A percentile compares a stretch with the other conserved stretches of the same genome.
Evolutionary conservation across 1,140 invertebrate species (phyloP).

Genomic region (Drosophila dunni): DNA sequence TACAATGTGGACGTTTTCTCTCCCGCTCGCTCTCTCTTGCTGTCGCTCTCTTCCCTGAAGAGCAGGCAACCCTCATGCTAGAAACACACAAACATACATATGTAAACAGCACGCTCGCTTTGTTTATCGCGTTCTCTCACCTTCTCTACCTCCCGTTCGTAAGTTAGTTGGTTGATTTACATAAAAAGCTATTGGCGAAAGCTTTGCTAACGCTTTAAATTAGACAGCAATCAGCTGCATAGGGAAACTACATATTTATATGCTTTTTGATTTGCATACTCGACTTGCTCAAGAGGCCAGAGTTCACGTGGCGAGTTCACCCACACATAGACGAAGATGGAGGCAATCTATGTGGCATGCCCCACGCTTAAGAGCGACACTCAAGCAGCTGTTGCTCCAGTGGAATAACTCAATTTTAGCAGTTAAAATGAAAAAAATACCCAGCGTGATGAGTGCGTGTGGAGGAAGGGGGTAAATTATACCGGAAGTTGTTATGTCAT

Average conservation of each 20-base stretch:
- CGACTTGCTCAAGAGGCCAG: neutral
- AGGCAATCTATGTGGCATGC: conserved; percentile 16
- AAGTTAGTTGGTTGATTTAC: neutral
- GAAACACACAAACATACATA: neutral
- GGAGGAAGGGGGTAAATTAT: conserved; percentile 39
- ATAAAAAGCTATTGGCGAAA: conserved; percentile 50
- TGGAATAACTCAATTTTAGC: conserved; percentile 58
- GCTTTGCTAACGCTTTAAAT: conserved; percentile 52
- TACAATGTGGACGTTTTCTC: conserved; percentile 41
- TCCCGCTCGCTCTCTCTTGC: conserved; percentile 14
- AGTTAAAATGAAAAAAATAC: conserved; percentile 42
- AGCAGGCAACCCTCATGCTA: conserved; percentile 27
- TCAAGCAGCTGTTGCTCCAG: conserved; percentile 62
- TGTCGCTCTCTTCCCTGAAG: conserved; percentile 16
- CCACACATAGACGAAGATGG: conserved; percentile 7
- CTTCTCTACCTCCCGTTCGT: neutral
- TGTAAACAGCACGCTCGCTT: conserved; percentile 1
- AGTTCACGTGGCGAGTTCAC: conserved; percentile 16
- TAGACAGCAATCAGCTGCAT: conserved; percentile 53
- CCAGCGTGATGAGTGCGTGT: conserved; percentile 3
- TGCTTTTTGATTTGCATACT: conserved; percentile 19
- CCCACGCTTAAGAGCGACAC: conserved; percentile 5
- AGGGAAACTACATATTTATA: neutral
- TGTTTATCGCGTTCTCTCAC: neutral
- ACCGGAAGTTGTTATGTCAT: conserved; percentile 74